A percentile compares a stretch with the other conserved stretches of the same genome.
These are phyloP conservation scores for Gymnosoma rotundatum DNA, from an alignment of 2,888 invertebrate species.

Conservation along the genomic window DNA sequence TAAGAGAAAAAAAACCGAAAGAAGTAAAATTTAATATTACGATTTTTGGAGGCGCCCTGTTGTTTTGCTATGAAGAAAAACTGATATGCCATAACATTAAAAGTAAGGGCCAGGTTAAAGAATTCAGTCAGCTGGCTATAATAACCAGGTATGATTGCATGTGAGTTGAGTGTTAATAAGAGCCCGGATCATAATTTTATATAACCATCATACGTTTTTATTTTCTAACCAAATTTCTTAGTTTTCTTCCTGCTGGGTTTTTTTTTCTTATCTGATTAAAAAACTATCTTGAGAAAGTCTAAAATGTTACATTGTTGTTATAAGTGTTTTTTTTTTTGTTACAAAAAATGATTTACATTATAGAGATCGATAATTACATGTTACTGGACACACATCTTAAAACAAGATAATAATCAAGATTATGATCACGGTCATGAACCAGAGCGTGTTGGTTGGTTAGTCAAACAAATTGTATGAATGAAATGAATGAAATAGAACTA, in stretches of 20 bases:
- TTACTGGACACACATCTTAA: constrained; percentile 52
- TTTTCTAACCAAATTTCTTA: constrained; percentile 44
- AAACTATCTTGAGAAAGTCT: constrained; percentile 67
- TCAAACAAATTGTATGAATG: constrained; percentile 53
- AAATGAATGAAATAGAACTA: constrained; percentile 56
- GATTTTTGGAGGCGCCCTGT: constrained; percentile 73
- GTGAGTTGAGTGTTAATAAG: constrained; percentile 16
- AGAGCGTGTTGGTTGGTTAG: constrained; percentile 53
- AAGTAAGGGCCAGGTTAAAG: constrained; percentile 30
- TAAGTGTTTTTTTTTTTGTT: neutral
- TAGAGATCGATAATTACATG: constrained; percentile 65
- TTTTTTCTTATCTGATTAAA: constrained; percentile 53
- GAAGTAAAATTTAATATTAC: constrained; percentile 75
- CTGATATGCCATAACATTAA: constrained; percentile 42
- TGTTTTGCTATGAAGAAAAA: constrained; percentile 61
- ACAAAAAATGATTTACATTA: constrained; percentile 68
- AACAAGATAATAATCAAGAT: constrained; percentile 47
- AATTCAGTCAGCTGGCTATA: constrained; percentile 37
- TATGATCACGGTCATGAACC: constrained; percentile 22
- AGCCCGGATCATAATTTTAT: constrained; percentile 53
- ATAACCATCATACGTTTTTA: constrained; percentile 49
- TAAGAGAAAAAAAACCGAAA: constrained; percentile 58
- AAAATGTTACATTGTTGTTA: constrained; percentile 24
- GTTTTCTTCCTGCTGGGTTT: constrained; percentile 68
- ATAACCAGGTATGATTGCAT: constrained; percentile 7